Base-by-base conservation (phyloP, 2,797 vertebrate species). In the Acanthiza pusilla region DNA sequence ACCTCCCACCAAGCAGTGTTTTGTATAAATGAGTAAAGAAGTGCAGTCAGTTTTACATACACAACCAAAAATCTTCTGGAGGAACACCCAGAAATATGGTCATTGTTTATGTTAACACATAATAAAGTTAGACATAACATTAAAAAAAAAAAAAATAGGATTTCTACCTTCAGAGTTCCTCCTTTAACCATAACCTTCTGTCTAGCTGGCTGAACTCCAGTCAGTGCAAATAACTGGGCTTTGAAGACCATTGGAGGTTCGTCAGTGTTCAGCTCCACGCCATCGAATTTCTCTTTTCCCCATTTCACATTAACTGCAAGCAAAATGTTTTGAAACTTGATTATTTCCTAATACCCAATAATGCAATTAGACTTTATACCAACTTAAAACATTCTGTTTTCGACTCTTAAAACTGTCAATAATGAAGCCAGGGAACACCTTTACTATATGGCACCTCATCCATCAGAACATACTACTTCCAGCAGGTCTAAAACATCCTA, bases 141-240 rank as follows among this genome's bases (percentile, higher is more conserved):
- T 16, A 53, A 57, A 74, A 72, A 29, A 57, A 77, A 72, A 29
- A 7, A 38, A 0, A 8, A 36, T 36, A 36, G 4, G 13, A 54
- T 78, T 81, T 78, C 75, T 97, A 99, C 99, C 99, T 99, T 99
- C 79, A 99, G 96, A 42, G 99, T 99, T 96, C 99, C 99, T 98
- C 99, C 99, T 98, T 99, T 99, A 89, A 99, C 98, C 99, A 99
- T 99, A 88, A 99, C 99, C 96, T 99, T 99, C 98, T 99, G 99
- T 96, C 99, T 98, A 96, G 99, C 98, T 3, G 99, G 99, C 95
- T 99, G 99, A 84, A 99, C 99, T 97, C 99, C 99, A 18, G 99
- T 99, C 96, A 99, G 95, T 76, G 99, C 99, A 88, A 99, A 99
- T 51, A 99, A 98, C 96, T 99, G 99, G 94, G 99, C 99, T 97